phyloP scores from a whole-genome alignment of 1,140 invertebrate species.

The Condylostylus longicornis region DNA sequence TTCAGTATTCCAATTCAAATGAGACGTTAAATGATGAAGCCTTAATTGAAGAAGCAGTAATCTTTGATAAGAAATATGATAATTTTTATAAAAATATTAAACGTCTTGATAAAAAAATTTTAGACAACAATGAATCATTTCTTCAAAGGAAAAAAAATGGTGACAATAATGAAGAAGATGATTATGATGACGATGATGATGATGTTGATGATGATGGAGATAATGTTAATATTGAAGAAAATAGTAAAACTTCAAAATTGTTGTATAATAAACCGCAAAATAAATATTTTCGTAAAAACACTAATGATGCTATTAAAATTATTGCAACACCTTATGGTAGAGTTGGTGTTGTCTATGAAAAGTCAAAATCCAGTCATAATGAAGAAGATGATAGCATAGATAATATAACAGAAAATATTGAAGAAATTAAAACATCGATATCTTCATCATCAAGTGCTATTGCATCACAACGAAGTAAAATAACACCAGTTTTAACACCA shows the following conservation, averaged over 20 bases:
- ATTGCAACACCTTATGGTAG: slow-evolving; percentile 29
- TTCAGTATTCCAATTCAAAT: no score
- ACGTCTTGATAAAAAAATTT: no score
- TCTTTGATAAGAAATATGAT: no score
- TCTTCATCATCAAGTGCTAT: no score
- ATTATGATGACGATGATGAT: slow-evolving; percentile 7
- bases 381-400: slow-evolving; percentile 7
- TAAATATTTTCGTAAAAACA: slow-evolving; percentile 29
- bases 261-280: slow-evolving; percentile 15
- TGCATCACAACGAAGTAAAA: slow-evolving; percentile 32
- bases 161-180: slow-evolving; percentile 7
- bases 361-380: slow-evolving; percentile 17
- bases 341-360: slow-evolving; percentile 31
- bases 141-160: no score
- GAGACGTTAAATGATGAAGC: no score
- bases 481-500: slow-evolving; percentile 31
- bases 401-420: slow-evolving; percentile 5
- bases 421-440: not conserved
- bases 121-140: no score
- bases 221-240: slow-evolving; percentile 28
- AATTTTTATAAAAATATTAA: no score
- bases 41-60: no score
- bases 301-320: slow-evolving; percentile 31
- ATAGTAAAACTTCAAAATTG: slow-evolving; percentile 16
- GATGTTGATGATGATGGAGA: slow-evolving; percentile 9